Conservation (phyloP, 2,797 vertebrate genomes). For the Macropodus opercularis region DNA sequence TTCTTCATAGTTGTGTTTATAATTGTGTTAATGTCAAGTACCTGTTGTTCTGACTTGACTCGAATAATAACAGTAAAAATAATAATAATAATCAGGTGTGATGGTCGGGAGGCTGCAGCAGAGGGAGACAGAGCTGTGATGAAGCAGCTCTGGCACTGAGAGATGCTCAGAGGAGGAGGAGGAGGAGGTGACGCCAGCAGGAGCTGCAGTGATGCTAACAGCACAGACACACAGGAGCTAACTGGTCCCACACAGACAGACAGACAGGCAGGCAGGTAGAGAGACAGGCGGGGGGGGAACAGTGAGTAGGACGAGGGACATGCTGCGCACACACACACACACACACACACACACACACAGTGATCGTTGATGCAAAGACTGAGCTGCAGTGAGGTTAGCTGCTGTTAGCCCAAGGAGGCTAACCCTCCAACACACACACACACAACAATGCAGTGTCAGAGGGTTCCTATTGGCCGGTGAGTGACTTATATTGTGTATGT, state of each 20-base stretch:
- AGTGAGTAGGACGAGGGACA: neutral
- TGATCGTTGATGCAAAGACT: neutral
- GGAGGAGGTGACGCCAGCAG: slow-evolving; percentile 54
- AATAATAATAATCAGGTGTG: no score
- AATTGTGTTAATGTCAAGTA: no score
- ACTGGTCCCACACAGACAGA: slow-evolving; percentile 30
- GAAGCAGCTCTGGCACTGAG: slow-evolving; percentile 20
- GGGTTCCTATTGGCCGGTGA: slow-evolving; percentile 61
- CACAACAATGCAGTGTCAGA: slow-evolving; percentile 39
- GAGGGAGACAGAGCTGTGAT: slow-evolving; percentile 46
- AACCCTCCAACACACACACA: slow-evolving; percentile 31
- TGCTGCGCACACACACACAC: no score
- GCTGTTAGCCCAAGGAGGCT: slow-evolving; percentile 49
- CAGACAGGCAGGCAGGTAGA: slow-evolving; percentile 17
- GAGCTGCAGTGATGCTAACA: slow-evolving; percentile 70
- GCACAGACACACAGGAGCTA: slow-evolving; percentile 33
- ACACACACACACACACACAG: slow-evolving; percentile 6
- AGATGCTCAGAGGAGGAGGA: slow-evolving; percentile 59
- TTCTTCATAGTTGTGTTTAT: no score
- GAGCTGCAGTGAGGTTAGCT: slow-evolving; percentile 46
- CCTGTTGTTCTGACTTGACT: no score
- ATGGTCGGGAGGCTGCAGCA: slow-evolving; percentile 21
- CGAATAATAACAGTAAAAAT: no score
- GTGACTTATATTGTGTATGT: slow-evolving; percentile 45
- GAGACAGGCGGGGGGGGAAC: no score